phyloP scores from a whole-genome alignment of 2,113 vertebrate genomes.

The Aphyosemion australe region DNA sequence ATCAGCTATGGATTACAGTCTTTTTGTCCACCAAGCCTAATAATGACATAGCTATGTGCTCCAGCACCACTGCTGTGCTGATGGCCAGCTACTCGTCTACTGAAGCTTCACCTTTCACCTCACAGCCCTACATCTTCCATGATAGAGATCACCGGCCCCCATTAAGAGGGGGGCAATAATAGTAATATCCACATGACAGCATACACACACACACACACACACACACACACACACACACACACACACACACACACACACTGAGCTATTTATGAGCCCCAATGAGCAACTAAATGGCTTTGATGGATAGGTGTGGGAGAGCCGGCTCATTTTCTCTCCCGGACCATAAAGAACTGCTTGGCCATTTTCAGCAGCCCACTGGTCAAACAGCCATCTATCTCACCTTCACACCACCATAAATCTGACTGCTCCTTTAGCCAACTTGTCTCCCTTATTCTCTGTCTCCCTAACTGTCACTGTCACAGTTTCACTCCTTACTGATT shows the following conservation, averaged over 20 bases:
- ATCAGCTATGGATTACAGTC: slow-evolving; percentile 15
- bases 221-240: no score
- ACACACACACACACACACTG: slow-evolving; percentile 9
- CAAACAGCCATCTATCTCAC: slow-evolving; percentile 71
- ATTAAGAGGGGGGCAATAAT: slow-evolving; percentile 59
- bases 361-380: slow-evolving; percentile 74
- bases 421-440: slow-evolving; percentile 26
- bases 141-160: slow-evolving; percentile 22
- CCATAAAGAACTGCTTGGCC: slow-evolving; percentile 57
- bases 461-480: not conserved
- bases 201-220: slow-evolving; percentile 13
- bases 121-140: slow-evolving; percentile 25
- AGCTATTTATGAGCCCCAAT: slow-evolving; percentile 72
- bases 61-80: no score
- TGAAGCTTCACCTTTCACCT: slow-evolving; percentile 51
- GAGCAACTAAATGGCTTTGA: slow-evolving; percentile 72
- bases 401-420: slow-evolving; percentile 65
- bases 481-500: not conserved
- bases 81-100: slow-evolving; percentile 17
- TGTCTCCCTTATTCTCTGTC: not conserved
- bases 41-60: slow-evolving; percentile 13
- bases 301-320: slow-evolving; percentile 66
- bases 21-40: slow-evolving; percentile 21
- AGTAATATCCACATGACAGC: slow-evolving; percentile 63
- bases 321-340: slow-evolving; percentile 71